Evolutionary conservation across 2,113 vertebrate species (phyloP).

Genomic region (Spea multiplicata): DNA sequence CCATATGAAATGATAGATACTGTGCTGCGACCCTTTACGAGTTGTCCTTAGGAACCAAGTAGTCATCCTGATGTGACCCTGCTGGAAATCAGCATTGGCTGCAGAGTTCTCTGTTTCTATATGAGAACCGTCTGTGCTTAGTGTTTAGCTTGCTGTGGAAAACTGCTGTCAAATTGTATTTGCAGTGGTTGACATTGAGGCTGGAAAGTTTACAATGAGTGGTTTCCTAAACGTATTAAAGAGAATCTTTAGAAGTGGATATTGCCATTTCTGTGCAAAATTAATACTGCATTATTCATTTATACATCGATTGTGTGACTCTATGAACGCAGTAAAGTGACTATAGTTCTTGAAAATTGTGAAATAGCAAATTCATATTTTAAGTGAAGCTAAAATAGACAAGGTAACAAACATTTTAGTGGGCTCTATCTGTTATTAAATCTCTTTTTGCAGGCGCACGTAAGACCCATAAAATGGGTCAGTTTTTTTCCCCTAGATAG

Average conservation of each 20-base stretch:
- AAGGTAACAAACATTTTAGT: neutral
- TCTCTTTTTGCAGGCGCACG: too few species aligned
- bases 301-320: constrained; percentile 17
- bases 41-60: too few species aligned
- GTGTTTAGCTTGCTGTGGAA: neutral
- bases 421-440: neutral
- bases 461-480: too few species aligned
- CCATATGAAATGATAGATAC: too few species aligned
- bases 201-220: constrained; percentile 5
- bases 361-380: constrained; percentile 2
- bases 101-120: neutral
- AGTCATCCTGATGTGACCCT: too few species aligned
- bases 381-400: neutral
- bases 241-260: constrained; percentile 8
- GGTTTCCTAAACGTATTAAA: constrained; percentile 22
- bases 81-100: neutral
- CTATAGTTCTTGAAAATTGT: neutral
- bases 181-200: constrained; percentile 4
- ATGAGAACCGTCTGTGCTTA: neutral
- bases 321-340: neutral
- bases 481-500: too few species aligned
- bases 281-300: constrained; percentile 16
- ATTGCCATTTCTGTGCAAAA: constrained; percentile 22
- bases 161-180: constrained; percentile 15
- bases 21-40: too few species aligned